A percentile compares a stretch with the other conserved stretches of the same genome.
Conservation (phyloP, 2,888 invertebrate species). For the Ectobius pallidus region DNA sequence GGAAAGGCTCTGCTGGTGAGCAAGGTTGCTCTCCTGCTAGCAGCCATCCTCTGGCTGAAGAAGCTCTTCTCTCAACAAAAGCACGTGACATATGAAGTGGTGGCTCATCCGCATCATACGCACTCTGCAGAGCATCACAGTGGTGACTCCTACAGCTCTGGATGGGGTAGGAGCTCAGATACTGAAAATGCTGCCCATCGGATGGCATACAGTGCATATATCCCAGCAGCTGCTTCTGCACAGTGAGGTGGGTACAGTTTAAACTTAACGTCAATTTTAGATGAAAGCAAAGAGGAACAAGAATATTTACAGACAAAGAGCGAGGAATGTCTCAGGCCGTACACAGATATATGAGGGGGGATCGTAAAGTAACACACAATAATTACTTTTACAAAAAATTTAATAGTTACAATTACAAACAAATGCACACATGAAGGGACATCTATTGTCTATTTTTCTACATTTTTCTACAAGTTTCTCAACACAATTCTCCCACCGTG, state of each 20-base stretch:
- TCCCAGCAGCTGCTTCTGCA: neutral
- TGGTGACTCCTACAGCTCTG: constrained; percentile 62
- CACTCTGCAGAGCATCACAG: constrained; percentile 51
- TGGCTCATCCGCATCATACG: constrained; percentile 70
- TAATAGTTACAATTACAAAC: no score
- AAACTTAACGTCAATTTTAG: no score
- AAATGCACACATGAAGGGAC: no score
- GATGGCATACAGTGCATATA: constrained; percentile 65
- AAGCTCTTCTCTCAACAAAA: constrained; percentile 78
- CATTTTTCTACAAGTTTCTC: no score
- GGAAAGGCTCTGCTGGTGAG: constrained; percentile 85
- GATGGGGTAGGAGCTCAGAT: constrained; percentile 62
- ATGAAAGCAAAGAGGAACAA: no score
- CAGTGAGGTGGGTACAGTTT: neutral
- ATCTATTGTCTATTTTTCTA: no score
- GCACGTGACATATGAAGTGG: constrained; percentile 73
- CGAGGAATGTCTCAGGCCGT: no score
- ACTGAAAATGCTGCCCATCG: constrained; percentile 57
- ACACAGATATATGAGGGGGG: no score
- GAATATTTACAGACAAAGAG: no score
- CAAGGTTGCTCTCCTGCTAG: constrained; percentile 81
- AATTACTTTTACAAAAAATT: no score
- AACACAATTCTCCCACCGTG: no score
- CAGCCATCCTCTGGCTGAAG: constrained; percentile 81
- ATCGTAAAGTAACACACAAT: no score